These are phyloP conservation scores for Brachyrhaphis roseni DNA, from an alignment of 2,797 vertebrate species.

Conservation along the genomic window DNA sequence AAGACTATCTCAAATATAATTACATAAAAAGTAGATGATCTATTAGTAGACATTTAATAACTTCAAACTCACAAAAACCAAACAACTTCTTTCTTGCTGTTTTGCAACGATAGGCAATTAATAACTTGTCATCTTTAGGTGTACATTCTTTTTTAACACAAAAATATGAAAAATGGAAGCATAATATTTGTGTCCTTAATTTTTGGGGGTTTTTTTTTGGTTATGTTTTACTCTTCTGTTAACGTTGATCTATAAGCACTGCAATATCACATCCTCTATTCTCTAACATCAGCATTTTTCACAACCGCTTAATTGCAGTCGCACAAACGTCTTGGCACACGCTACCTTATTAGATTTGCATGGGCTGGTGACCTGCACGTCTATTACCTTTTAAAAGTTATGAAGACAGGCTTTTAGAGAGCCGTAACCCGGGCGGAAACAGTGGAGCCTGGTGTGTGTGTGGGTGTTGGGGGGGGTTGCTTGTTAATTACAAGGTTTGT, in stretches of 20 bases:
- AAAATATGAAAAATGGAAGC: not conserved
- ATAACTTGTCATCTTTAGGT: not conserved
- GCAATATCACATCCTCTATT: not conserved
- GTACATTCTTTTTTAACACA: not conserved
- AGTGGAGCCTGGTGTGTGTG: conserved; percentile 26
- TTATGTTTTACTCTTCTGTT: not conserved
- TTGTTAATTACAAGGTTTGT: conserved; percentile 53
- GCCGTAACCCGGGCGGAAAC: conserved; percentile 16
- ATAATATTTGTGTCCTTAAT: not conserved
- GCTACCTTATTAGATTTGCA: conserved; percentile 36
- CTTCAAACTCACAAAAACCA: not conserved
- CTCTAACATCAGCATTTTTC: conserved; percentile 19
- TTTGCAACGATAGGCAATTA: not conserved
- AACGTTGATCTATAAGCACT: not conserved
- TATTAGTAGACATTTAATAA: not conserved
- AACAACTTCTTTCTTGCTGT: not conserved
- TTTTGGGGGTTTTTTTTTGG: not conserved
- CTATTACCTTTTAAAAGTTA: conserved; percentile 38
- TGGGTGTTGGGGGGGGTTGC: not conserved
- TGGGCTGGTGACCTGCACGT: conserved; percentile 20
- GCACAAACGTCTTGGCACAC: conserved; percentile 36
- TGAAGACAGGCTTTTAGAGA: conserved; percentile 40
- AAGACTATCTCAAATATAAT: not conserved
- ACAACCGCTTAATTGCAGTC: conserved; percentile 18
- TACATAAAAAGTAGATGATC: not conserved